These are phyloP conservation scores for Glyptemys insculpta DNA, from an alignment of 2,797 vertebrate genomes.

Conservation along the genomic window DNA sequence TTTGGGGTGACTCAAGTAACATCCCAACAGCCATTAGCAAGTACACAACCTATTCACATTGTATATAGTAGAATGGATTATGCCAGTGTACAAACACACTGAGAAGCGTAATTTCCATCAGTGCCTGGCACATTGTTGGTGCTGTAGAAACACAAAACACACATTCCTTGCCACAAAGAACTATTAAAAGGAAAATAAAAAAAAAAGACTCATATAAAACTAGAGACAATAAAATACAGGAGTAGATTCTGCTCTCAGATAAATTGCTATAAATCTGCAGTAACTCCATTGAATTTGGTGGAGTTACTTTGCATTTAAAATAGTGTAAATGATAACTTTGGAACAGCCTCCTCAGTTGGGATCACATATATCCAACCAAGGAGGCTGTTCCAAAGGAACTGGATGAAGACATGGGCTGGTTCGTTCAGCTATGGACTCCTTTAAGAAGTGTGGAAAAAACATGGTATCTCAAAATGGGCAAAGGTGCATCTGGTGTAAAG, in stretches of 20 bases:
- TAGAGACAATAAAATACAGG: rapidly evolving
- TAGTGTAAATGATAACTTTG: rapidly evolving
- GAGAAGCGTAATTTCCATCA: conserved; percentile 32
- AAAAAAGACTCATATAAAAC: not conserved
- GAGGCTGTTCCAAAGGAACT: not conserved
- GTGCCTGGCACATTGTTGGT: rapidly evolving
- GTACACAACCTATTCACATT: not conserved
- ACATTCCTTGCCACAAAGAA: rapidly evolving
- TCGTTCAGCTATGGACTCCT: not conserved
- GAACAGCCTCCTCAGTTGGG: not conserved
- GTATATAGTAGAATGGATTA: not conserved
- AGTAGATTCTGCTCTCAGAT: not conserved
- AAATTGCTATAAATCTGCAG: not conserved
- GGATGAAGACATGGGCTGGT: not conserved
- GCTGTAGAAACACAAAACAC: not conserved
- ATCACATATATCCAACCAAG: not conserved
- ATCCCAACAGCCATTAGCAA: not conserved
- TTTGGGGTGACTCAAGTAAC: conserved; percentile 2
- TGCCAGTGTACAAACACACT: not conserved
- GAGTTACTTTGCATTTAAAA: rapidly evolving
- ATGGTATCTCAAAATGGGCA: not conserved
- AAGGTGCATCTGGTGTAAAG: not conserved
- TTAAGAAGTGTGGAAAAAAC: not conserved
- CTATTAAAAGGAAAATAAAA: not conserved
- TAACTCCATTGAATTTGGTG: not conserved